These are phyloP conservation scores for Penaeus indicus DNA, from an alignment of 1,140 invertebrate species.

Conservation along the genomic window DNA sequence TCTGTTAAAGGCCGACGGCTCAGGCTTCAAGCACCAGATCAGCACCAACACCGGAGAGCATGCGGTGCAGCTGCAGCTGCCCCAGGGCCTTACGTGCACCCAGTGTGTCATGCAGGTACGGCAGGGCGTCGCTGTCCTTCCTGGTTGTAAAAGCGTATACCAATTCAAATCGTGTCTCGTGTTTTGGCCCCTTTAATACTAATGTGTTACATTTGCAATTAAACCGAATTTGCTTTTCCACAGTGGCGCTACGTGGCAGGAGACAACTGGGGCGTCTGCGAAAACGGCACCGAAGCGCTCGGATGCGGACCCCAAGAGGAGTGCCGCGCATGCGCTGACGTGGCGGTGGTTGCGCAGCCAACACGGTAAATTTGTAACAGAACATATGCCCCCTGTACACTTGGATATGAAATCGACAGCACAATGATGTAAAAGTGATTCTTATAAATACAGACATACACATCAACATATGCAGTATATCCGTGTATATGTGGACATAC, in stretches of 20 bases:
- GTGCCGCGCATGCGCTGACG: slow-evolving; percentile 87
- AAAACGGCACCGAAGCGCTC: slow-evolving; percentile 73
- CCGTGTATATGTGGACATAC: no score
- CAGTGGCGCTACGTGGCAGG: slow-evolving; percentile 84
- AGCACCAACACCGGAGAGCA: slow-evolving; percentile 3
- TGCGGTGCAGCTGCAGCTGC: slow-evolving; percentile 51
- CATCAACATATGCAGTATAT: no score
- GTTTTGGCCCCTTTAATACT: not conserved
- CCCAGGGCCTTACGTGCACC: slow-evolving; percentile 48
- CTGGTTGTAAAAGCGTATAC: no score
- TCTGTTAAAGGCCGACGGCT: slow-evolving; percentile 39
- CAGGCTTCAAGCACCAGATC: slow-evolving; percentile 37
- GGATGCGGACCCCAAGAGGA: slow-evolving; percentile 89
- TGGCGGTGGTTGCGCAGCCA: slow-evolving; percentile 74
- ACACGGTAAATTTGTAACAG: not conserved
- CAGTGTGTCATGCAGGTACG: slow-evolving; percentile 66
- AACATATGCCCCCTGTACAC: no score
- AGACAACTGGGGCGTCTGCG: slow-evolving; percentile 71
- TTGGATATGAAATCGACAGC: no score
- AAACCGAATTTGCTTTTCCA: slow-evolving; percentile 68
- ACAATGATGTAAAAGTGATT: no score
- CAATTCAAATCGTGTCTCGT: no score
- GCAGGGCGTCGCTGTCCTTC: no score
- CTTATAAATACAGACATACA: no score
- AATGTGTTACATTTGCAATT: not conserved